phyloP scores from a whole-genome alignment of 2,797 vertebrate genomes.

The Microchirus variegatus region DNA sequence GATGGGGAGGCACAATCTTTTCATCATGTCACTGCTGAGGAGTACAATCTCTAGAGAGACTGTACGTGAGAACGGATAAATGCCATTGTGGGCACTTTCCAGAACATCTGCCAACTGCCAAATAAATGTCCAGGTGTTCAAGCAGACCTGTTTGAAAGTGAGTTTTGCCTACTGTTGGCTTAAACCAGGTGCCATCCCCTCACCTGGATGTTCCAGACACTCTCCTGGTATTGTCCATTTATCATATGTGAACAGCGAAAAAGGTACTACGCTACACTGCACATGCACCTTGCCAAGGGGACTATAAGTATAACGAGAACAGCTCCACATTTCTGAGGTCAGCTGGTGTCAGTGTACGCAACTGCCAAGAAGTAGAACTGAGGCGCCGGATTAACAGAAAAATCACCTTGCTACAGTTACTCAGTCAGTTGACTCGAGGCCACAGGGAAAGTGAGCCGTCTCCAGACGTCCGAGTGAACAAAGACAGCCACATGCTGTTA shows the following conservation, averaged over 20 bases:
- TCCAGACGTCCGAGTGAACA: background rate
- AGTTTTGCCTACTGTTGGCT: no score
- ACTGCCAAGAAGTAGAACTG: background rate
- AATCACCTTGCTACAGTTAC: background rate
- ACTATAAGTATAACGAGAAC: background rate
- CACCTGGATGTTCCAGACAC: background rate
- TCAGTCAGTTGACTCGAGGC: background rate
- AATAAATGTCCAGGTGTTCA: background rate
- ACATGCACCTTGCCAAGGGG: no score
- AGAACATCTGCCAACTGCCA: no score
- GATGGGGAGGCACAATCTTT: slow-evolving; percentile 2
- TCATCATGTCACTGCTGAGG: slow-evolving; percentile 1
- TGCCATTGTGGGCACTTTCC: no score
- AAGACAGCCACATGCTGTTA: no score
- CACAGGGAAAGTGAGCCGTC: background rate
- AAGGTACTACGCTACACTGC: no score
- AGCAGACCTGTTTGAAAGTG: background rate
- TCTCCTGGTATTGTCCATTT: background rate
- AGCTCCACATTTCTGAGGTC: background rate
- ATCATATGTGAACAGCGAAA: background rate
- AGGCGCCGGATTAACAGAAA: background rate
- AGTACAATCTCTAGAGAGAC: no score
- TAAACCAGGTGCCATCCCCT: background rate
- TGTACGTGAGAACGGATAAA: background rate
- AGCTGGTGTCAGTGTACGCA: background rate